Evolutionary conservation across 2,113 vertebrate species (phyloP), one percentile per base, ranked within the genome.

Genomic region (Tamias sibiricus): DNA sequence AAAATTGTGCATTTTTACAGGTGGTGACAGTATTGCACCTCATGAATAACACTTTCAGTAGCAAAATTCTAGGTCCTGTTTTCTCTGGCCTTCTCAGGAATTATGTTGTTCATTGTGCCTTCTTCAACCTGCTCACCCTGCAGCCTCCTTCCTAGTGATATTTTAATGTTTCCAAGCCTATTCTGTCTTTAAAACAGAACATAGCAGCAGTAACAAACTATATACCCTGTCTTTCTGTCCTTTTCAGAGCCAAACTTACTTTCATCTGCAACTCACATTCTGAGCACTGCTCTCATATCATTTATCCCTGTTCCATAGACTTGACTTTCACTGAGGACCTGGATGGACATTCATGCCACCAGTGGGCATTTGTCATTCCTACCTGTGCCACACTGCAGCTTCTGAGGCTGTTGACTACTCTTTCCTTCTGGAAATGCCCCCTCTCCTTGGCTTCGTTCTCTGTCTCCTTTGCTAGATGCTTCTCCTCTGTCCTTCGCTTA

Each of bases 341-440:
- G 3, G 4, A 22, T 92, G 76, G 76, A 74, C 44, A 52, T 44
- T 19, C 69, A 1, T 92, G 42, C 14, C n/a, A 37, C 76, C 47
- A 52, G 20, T 74, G 54, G 52, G 16, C 64, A 3, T 75, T 72
- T 69, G 47, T 66, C 81, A 44, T 64, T 74, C 57, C 71, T 95
- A 32, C n/a, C 32, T 86, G 26, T 75, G 19, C 30, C n/a, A 13
- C 37, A 17, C 1, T 80, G 32, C 42, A 92, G 24, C 22, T 19
- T 14, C 82, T 28, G 35, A 79, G 72, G 44, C 62, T 59, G 32
- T 20, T 90, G 22, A 66, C 64, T 26, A n/a, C 17, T 2, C n/a
- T 44, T 95, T 93, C 49, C 57, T 91, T 96, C 54, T 80, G 62
- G 72, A 94, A 95, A 47, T 49, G 17, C 59, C 84, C 57, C 14